Evolutionary conservation across 2,113 vertebrate genomes (phyloP), one percentile per base, ranked within the genome.

Genomic region (Corythornis cristatus): DNA sequence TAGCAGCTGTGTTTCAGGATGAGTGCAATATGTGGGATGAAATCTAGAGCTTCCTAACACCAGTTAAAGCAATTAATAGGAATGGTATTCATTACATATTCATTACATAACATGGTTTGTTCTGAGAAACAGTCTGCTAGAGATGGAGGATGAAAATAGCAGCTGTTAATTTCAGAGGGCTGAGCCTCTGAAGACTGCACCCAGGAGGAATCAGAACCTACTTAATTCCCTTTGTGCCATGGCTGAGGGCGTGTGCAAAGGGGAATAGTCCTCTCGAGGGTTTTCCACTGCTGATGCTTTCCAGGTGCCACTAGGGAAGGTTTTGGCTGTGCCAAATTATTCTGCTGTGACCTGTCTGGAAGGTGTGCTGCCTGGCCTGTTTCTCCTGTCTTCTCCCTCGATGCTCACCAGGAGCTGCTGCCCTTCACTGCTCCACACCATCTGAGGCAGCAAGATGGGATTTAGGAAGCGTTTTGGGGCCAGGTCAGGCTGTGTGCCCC

Each of bases 31-130:
- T 68, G 90, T 97, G 84, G 96, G 94, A 71, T 94, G 93, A 89
- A 83, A 92, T 83, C 57, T 92, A 87, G 89, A 93, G 83, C 94
- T 94, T 95, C 88, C 93, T 77, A 75, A 93, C 76, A 89, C 89
- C 82, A 88, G 75, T 61, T 83, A 91, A 86, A 92, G 96, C 95
- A 97, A 96, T 97, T 96, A 97, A 96, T 94, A 93, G 92, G 96
- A 79, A 88, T 96, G 94, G 90, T 96, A 88, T 95, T 96, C 94
- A 83, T 96, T 96, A 96, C 91, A 95, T 95, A 93, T 89, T 95
- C 90, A 83, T 97, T 97, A 77, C 86, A 95, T 97, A 97, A 97
- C 65, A 8, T 51, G 83, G 92, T 92, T 94, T 93, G 96, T 97
- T 97, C 96, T 89, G 65, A 79, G 93, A 57, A 96, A 87, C 92